Base-by-base conservation (phyloP, 2,888 invertebrate genomes). In the Drosophila lacicola region DNA sequence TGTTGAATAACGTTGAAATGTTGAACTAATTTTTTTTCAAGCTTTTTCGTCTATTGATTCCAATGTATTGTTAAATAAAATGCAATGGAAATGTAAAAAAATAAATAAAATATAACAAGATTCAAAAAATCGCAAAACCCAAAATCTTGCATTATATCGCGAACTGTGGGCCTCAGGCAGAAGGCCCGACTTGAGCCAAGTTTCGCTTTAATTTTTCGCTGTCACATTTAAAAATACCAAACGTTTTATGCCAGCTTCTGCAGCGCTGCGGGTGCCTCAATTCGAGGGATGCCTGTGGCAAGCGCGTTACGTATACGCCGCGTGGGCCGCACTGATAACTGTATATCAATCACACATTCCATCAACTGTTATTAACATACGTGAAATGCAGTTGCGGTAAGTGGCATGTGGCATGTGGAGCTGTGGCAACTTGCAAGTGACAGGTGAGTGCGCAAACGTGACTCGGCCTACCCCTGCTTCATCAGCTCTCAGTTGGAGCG, bases 331-430 rank as follows among this genome's bases (percentile, higher is more conserved):
- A 33, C 29, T 50, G 14, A 36, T 34, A 42, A 39, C 51, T 21
- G 61, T 47, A 33, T 57, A 75, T 75, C 78, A 74, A 73, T 60
- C 74, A 58, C 25, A 53, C 56, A 45, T 51, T 49, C 73, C 19
- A 70, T 76, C 57, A 53, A 77, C 46, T 50, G 56, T 61, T 57
- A 60, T 78, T 72, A n/a, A 10, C 11, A 46, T 11, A 46, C 36
- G 49, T 41, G 55, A 33, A 33, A 33, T 74, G 72, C 51, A 64
- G 37, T 60, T 58, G 55, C 36, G 61, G 41, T 29, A 21, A 21
- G 13, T 49, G 21, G 21, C 46, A 34, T 19, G 54, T 41, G 11
- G 57, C 33, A 42, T 25, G 47, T 21, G 42, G 41, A 29, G 14
- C 13, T 39, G 45, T n/a, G 44, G 25, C 50, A 42, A 33, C n/a